Evolutionary conservation across 1,140 invertebrate genomes (phyloP).

Genomic region (Pemphigus obesinymphae): DNA sequence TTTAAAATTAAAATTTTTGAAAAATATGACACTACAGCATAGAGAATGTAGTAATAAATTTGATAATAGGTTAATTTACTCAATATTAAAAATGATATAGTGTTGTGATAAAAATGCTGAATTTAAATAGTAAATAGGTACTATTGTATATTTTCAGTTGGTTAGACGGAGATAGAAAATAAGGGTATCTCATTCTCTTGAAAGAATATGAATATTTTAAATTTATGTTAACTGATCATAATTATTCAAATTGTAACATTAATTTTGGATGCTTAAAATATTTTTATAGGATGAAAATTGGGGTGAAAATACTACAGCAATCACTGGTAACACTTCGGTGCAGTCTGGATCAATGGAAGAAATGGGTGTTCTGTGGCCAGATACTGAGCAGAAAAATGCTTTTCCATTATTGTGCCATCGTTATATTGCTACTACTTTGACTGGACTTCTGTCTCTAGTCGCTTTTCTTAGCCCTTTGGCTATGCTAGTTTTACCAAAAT

Average conservation of each 20-base stretch:
- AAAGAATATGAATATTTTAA: too few relatives aligned
- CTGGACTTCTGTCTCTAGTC: conserved; percentile 68
- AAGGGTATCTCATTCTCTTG: too few relatives aligned
- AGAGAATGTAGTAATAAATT: too few relatives aligned
- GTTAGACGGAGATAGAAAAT: too few relatives aligned
- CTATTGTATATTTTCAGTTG: too few relatives aligned
- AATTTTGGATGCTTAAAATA: neutral
- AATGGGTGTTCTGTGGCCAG: conserved; percentile 68
- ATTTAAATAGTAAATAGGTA: too few relatives aligned
- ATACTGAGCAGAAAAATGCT: conserved; percentile 65
- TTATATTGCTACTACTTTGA: conserved; percentile 72
- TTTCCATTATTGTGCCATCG: conserved; percentile 70
- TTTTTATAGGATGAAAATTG: conserved; percentile 85
- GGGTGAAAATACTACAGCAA: conserved; percentile 95
- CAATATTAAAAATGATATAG: too few relatives aligned
- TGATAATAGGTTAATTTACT: too few relatives aligned
- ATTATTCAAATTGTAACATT: neutral
- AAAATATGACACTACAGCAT: too few relatives aligned
- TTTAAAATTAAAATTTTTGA: too few relatives aligned
- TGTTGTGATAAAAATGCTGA: too few relatives aligned
- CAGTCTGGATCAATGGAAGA: conserved; percentile 90
- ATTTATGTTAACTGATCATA: neutral
- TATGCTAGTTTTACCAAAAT: conserved; percentile 89
- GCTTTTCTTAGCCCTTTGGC: conserved; percentile 87
- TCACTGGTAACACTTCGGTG: conserved; percentile 94